phyloP scores from a whole-genome alignment of 2,113 vertebrate genomes.

The Scophthalmus maximus region DNA sequence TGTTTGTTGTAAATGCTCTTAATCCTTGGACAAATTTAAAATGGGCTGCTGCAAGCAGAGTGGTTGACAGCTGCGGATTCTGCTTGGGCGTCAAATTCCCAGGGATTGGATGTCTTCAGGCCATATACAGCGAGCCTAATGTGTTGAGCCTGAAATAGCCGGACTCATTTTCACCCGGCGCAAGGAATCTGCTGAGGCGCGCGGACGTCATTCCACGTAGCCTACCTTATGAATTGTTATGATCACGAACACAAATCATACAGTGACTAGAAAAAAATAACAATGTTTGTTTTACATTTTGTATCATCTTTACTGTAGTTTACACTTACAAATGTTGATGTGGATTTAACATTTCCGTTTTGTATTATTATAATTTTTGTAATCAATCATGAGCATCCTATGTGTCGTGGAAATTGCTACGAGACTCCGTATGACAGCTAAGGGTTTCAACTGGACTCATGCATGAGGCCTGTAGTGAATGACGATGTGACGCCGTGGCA shows the following conservation, averaged over 20 bases:
- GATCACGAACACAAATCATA: not conserved
- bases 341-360: not conserved
- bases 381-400: not conserved
- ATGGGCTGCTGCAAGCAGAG: slow-evolving; percentile 2
- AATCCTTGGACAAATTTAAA: not conserved
- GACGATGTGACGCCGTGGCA: slow-evolving; percentile 7
- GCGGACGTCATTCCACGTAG: not conserved
- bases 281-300: not conserved
- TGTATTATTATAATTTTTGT: not conserved
- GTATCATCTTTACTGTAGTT: not conserved
- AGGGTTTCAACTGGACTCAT: not conserved
- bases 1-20: not conserved
- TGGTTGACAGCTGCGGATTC: slow-evolving; percentile 59
- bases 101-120: slow-evolving; percentile 79
- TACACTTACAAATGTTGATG: not conserved
- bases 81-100: slow-evolving; percentile 80
- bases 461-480: slow-evolving; percentile 4
- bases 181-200: slow-evolving; percentile 16
- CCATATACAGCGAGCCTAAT: slow-evolving; percentile 77
- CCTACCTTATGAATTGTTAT: not conserved
- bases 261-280: not conserved
- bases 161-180: slow-evolving; percentile 55
- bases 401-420: not conserved
- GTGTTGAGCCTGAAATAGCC: slow-evolving; percentile 79
- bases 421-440: not conserved